Base-by-base conservation (phyloP, 2,113 vertebrate species). In the Campylomormyrus tamandua region DNA sequence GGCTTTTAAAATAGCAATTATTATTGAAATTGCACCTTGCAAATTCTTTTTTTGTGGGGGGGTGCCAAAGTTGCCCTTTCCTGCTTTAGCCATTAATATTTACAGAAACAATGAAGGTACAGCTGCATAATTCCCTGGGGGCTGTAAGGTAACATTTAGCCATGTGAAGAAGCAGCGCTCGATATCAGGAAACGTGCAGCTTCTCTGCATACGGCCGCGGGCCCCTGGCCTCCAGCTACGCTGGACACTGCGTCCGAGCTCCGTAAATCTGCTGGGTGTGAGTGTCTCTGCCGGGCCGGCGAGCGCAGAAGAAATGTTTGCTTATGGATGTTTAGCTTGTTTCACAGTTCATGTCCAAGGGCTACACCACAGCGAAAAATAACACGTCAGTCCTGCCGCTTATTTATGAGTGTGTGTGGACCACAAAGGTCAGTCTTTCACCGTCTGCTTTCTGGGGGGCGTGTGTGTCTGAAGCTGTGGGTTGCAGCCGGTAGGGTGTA, bases 241-340 rank as follows among this genome's bases (percentile, higher is more conserved):
- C 88, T 85, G 56, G 88, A 91, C 85, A 90, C 90, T 87, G 74
- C 49, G 86, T 91, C 88, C 83, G 91, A 92, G 92, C 89, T 91
- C 91, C 91, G 92, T 93, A 92, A 92, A 94, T 93, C 90, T 89
- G 88, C 62, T 31, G 49, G 52, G 89, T 91, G 92, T 93, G 93
- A 93, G 91, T 90, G 91, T 84, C 0, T 15, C 90, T 87, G 88
- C 88, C 56, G 45, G 52, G 80, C 91, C 83, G 13, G 70, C 2
- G 53, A 87, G 86, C 91, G 87, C 87, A 91, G 91, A 70, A 92
- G 74, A 90, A 91, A 90, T 88, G 89, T 92, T 92, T 92, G 90
- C 90, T 91, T 93, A 90, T 83, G 90, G 91, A 91, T 93, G 91
- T 92, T 91, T 91, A 92, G 91, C 90, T 93, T 31, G 35, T 93